phyloP scores from a whole-genome alignment of 1,140 invertebrate genomes.

The Penaeus japonicus region DNA sequence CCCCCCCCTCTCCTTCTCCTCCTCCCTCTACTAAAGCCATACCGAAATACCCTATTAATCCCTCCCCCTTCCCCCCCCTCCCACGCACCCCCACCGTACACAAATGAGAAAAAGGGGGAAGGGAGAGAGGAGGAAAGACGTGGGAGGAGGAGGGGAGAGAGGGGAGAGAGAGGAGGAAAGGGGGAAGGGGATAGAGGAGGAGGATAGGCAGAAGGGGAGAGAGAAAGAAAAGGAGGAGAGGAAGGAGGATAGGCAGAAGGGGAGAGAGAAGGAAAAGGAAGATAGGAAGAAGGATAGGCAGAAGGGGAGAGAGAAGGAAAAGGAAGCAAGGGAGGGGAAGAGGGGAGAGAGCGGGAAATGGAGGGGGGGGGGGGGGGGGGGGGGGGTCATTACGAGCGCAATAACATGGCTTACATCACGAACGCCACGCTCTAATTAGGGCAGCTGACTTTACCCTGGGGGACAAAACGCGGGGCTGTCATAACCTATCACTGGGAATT shows the following conservation, averaged over 20 bases:
- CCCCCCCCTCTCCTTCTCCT: too few relatives aligned
- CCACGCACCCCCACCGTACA: too few relatives aligned
- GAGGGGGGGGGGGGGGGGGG: neutral
- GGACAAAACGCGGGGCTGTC: too few relatives aligned
- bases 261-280: neutral
- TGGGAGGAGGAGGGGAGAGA: neutral
- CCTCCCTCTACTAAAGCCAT: too few relatives aligned
- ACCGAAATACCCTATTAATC: too few relatives aligned
- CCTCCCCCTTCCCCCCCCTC: too few relatives aligned
- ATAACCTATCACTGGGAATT: too few relatives aligned
- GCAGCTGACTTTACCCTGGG: too few relatives aligned
- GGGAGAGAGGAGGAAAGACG: neutral
- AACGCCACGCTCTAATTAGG: too few relatives aligned
- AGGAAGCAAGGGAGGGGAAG: neutral
- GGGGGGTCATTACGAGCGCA: neutral
- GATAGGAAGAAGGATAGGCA: neutral
- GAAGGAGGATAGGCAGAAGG: neutral
- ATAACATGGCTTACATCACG: too few relatives aligned
- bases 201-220: neutral
- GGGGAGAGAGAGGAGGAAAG: neutral
- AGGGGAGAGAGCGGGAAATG: neutral
- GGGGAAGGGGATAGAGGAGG: neutral
- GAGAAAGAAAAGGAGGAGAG: neutral
- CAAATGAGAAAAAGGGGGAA: too few relatives aligned
- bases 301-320: neutral